These are phyloP conservation scores for Pachycephala philippinensis DNA, from an alignment of 2,113 vertebrate genomes.

Conservation along the genomic window DNA sequence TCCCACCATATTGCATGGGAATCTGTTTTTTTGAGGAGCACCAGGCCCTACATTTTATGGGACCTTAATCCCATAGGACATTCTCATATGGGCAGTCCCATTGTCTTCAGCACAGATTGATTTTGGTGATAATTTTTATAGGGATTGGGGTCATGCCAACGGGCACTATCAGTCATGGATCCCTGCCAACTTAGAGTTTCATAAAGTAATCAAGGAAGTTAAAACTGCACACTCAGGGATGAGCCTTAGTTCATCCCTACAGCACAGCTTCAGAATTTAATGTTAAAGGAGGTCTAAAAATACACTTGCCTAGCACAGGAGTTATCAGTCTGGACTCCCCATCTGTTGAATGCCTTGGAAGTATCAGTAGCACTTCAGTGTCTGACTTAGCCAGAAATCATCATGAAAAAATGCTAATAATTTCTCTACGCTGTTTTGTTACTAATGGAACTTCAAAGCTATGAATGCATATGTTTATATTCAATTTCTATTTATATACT, in stretches of 20 bases:
- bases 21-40: neutral
- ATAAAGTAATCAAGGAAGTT: neutral
- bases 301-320: neutral
- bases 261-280: neutral
- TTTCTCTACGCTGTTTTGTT: neutral
- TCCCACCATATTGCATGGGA: neutral
- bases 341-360: constrained; percentile 31
- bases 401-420: constrained; percentile 22
- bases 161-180: neutral
- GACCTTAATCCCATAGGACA: neutral
- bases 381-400: constrained; percentile 2
- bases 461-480: constrained; percentile 8
- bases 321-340: neutral
- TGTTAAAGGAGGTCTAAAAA: constrained; percentile 9
- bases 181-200: neutral
- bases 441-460: neutral
- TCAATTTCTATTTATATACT: constrained; percentile 25
- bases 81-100: fast-evolving
- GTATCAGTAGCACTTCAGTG: neutral
- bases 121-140: neutral
- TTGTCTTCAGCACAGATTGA: neutral
- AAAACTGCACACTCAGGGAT: neutral
- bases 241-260: neutral
- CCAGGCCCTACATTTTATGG: neutral
- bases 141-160: neutral